These are phyloP conservation scores for Aphaenogaster rudis DNA, from an alignment of 1,140 invertebrate genomes.

Conservation along the genomic window DNA sequence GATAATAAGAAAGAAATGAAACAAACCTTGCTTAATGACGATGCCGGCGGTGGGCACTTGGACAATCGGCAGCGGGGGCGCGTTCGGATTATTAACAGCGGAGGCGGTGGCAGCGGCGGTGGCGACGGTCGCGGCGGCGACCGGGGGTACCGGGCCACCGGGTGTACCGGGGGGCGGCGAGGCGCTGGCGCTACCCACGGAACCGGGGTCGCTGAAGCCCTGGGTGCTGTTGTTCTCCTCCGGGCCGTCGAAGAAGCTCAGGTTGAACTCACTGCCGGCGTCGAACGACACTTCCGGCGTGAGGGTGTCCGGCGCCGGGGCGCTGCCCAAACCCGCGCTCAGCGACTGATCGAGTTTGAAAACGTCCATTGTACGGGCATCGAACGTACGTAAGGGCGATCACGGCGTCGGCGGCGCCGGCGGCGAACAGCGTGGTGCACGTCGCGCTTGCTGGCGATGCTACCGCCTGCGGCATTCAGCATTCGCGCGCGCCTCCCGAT, in stretches of 20 bases:
- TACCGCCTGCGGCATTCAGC: slow-evolving; percentile 63
- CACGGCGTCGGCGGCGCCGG: slow-evolving; percentile 50
- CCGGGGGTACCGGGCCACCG: slow-evolving; percentile 80
- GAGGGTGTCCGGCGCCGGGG: slow-evolving; percentile 88
- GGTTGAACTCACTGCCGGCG: slow-evolving; percentile 92
- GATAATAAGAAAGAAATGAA: slow-evolving; percentile 73
- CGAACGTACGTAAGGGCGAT: slow-evolving; percentile 38
- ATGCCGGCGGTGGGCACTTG: slow-evolving; percentile 84
- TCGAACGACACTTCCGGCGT: slow-evolving; percentile 91
- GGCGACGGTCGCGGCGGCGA: slow-evolving; percentile 70
- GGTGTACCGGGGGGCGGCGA: slow-evolving; percentile 87
- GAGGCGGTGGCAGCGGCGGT: slow-evolving; percentile 80
- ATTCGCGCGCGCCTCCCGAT: slow-evolving; percentile 49
- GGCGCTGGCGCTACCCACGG: slow-evolving; percentile 89
- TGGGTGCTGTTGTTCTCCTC: slow-evolving; percentile 89
- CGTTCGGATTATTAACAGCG: slow-evolving; percentile 67
- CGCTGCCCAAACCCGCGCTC: slow-evolving; percentile 88
- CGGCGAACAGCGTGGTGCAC: slow-evolving; percentile 65
- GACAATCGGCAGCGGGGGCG: slow-evolving; percentile 83
- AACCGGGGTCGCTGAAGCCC: slow-evolving; percentile 90
- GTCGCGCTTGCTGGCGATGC: slow-evolving; percentile 44
- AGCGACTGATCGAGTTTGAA: slow-evolving; percentile 90
- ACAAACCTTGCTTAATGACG: slow-evolving; percentile 86
- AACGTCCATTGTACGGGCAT: slow-evolving; percentile 88
- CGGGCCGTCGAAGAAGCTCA: slow-evolving; percentile 92